Base-by-base conservation (phyloP, 2,797 vertebrate genomes). In the Epinephelus awoara region DNA sequence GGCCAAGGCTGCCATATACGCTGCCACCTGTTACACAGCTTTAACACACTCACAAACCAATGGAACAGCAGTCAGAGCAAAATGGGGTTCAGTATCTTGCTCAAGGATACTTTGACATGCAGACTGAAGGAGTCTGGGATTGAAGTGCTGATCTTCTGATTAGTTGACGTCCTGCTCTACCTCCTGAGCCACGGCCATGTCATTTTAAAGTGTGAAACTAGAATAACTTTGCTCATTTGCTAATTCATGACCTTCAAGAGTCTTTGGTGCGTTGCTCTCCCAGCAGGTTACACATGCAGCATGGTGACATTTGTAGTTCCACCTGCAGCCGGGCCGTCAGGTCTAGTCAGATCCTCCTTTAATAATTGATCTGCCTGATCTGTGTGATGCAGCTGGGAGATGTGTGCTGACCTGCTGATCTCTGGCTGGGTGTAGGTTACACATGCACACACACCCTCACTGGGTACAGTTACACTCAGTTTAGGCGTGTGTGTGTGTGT, bases 381-480 rank as follows among this genome's bases (percentile, higher is more conserved):
- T 81, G 82, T 75, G 83, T 88, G 90, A 91, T 80, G 68, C 79
- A 77, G 88, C 72, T 51, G 76, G 72, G 84, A 88, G 83, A 89
- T 82, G 79, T 84, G 82, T 81, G 56, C 80, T 90, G 88, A 92
- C 90, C 89, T 92, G 88, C 80, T 93, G 93, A 94, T 94, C 88
- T 77, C 74, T 66, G 63, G 38, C 59, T 23, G 9, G 88, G 94
- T 94, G 82, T 92, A 52, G 70, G 72, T 95, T 95, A 92, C 94
- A 83, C 66, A 29, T 44, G 49, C 72, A 88, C 85, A 80, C 44
- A 57, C 66, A 76, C 80, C 56, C 38, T 69, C 2, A 17, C 38
- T 63, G 74, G 87, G 19, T 93, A 56, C 49, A 56, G 74, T 94
- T 93, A 90, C 91, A 78, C 74, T 74, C 49, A n/a, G 29, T 64